Evolutionary conservation across 2,113 vertebrate genomes (phyloP), one percentile per base, ranked within the genome.

Genomic region (Poecilia latipinna): DNA sequence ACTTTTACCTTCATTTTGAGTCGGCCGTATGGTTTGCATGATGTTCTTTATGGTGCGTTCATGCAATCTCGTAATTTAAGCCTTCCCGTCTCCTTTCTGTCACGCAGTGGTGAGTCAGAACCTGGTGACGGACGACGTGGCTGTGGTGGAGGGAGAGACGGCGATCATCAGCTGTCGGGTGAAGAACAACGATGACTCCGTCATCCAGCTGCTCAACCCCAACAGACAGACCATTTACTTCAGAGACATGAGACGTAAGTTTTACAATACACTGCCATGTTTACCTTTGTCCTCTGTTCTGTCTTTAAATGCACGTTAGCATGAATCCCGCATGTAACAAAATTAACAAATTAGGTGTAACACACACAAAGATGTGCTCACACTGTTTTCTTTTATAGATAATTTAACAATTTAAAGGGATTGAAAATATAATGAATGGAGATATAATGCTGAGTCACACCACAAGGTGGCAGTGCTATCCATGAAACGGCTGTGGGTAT

Each of bases 121-220:
- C 82, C 81, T 99, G 91, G 96, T 97, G 86, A 97, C 97, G 0
- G 97, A 99, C 87, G 91, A 94, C 28, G 88, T 95, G 79, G 93
- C 93, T 0, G 94, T 95, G 90, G 93, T 94, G 89, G 94, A 95
- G 77, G 94, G 94, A 4, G 94, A 95, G 77, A 92, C 85, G 83
- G 94, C 94, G 13, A 95, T 90, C 86, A 95, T 95, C 91, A 95
- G 94, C 88, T 95, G 94, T 82, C 90, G 94, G 82, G 91, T 95
- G 80, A 98, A 98, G 94, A 95, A 98, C 94, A 95, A 94, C 24
- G 98, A 99, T 0, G 98, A 98, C 94, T 99, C 98, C 0, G 98
- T 99, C 82, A 99, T 99, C 86, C 98, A 99, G 87, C 96, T 99
- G 24, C 96, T 99, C 88, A 99, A 99, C 92, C 98, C 98, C 93